A percentile compares a stretch with the other conserved stretches of the same genome.
phyloP scores from a whole-genome alignment of 2,797 vertebrate species.

The Chromobotia macracanthus region DNA sequence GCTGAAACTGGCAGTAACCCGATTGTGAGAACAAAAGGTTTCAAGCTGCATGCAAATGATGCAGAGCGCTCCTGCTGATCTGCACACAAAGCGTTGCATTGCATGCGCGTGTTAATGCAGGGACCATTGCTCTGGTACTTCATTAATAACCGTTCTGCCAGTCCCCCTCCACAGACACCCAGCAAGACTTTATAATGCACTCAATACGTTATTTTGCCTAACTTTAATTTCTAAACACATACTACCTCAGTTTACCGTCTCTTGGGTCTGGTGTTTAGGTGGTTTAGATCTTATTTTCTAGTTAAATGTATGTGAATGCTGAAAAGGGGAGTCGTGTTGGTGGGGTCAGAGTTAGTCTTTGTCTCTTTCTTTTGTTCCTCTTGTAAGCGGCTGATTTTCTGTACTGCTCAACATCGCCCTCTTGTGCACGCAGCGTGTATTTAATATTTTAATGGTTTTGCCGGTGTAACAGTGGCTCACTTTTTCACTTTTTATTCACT shows the following conservation, averaged over 20 bases:
- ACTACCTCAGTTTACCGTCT: too few relatives aligned
- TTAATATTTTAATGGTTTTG: too few relatives aligned
- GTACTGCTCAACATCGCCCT: constrained; percentile 65
- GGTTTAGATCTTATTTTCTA: not conserved
- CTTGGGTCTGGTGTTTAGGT: not conserved
- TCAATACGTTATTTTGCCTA: too few relatives aligned
- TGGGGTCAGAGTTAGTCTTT: not conserved
- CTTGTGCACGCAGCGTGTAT: constrained; percentile 53
- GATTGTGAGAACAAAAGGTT: constrained; percentile 73
- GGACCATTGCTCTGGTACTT: constrained; percentile 5
- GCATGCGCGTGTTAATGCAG: constrained; percentile 21
- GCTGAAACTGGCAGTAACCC: constrained; percentile 44
- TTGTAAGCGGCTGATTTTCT: constrained; percentile 21
- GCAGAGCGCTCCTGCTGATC: constrained; percentile 68
- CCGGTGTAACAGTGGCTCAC: too few relatives aligned
- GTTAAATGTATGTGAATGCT: not conserved
- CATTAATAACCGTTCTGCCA: constrained; percentile 5
- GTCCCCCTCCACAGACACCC: not conserved
- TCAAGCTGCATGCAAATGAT: constrained; percentile 71
- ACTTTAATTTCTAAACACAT: too few relatives aligned
- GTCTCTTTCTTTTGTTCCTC: constrained; percentile 75
- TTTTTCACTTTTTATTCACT: too few relatives aligned
- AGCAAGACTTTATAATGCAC: too few relatives aligned
- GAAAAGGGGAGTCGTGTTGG: not conserved
- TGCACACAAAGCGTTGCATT: constrained; percentile 67